Evolutionary conservation across 2,888 invertebrate species (phyloP).

Genomic region (Apamea monoglypha): DNA sequence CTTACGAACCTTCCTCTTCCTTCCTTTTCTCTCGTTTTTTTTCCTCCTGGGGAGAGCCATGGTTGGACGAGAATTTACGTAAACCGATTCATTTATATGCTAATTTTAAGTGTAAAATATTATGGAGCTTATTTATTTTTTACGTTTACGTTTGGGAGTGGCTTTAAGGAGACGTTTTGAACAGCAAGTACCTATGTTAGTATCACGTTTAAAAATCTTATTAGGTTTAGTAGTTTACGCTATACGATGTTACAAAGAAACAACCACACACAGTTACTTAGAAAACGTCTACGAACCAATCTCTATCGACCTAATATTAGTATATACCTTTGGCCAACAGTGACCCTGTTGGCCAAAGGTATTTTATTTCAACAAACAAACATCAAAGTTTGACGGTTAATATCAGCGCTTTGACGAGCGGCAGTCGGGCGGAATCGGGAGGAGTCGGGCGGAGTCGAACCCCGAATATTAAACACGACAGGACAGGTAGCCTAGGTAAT

Average conservation of each 20-base stretch:
- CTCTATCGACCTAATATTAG: slow-evolving; percentile 14
- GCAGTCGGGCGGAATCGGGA: not conserved
- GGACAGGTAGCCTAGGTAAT: slow-evolving; percentile 17
- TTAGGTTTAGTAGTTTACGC: not conserved
- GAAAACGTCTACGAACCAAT: slow-evolving; percentile 1
- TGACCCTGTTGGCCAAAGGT: slow-evolving; percentile 28
- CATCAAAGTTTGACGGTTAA: slow-evolving; percentile 51
- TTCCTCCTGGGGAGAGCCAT: slow-evolving; percentile 3
- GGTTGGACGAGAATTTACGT: slow-evolving; percentile 36
- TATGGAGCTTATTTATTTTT: slow-evolving; percentile 30
- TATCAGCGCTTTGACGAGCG: slow-evolving; percentile 30
- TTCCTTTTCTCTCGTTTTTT: not conserved
- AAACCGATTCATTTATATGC: slow-evolving; percentile 45
- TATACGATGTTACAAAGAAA: not conserved
- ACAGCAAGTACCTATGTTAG: not conserved
- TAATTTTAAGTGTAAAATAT: slow-evolving; percentile 34
- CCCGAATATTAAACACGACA: slow-evolving; percentile 39
- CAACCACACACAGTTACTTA: not conserved
- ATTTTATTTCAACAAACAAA: slow-evolving; percentile 51
- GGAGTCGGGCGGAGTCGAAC: slow-evolving; percentile 6
- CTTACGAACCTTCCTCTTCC: slow-evolving; percentile 1
- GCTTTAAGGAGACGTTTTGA: not conserved
- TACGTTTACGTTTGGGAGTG: not conserved
- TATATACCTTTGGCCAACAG: no score
- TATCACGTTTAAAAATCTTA: not conserved